Conservation (phyloP, 2,797 vertebrate species). For the Vespertilio murinus region DNA sequence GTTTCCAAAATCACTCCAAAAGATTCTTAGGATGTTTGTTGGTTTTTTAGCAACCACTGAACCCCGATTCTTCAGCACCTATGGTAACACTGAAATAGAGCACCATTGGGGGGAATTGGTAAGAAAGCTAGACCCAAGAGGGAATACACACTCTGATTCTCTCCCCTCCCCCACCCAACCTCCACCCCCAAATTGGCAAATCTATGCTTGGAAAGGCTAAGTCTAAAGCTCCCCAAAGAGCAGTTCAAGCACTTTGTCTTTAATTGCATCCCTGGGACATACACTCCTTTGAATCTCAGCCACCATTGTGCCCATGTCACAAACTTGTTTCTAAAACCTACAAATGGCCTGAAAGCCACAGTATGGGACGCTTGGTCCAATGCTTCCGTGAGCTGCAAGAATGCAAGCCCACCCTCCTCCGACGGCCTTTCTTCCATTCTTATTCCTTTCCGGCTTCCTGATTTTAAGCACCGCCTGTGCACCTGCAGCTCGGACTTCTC, state of each 20-base stretch:
- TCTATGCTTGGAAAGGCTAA: not conserved
- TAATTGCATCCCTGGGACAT: not conserved
- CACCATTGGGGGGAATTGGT: fast-evolving
- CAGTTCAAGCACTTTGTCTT: not conserved
- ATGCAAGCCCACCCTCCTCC: not conserved
- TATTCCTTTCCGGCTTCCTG: constrained; percentile 21
- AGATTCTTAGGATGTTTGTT: not conserved
- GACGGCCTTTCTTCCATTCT: not conserved
- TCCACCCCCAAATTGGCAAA: not conserved
- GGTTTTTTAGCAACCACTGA: not conserved
- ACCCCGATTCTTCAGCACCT: not conserved
- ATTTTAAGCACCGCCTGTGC: not conserved
- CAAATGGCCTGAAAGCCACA: not conserved
- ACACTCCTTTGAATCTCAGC: not conserved
- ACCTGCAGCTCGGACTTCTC: not conserved
- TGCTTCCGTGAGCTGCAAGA: not conserved
- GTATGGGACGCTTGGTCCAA: not conserved
- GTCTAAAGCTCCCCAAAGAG: not conserved
- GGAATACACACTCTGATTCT: not conserved
- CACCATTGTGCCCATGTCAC: not conserved
- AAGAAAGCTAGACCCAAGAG: not conserved
- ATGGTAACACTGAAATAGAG: not conserved
- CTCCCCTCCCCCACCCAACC: fast-evolving
- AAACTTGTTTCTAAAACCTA: not conserved
- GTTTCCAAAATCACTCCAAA: not conserved